Evolutionary conservation across 1,140 invertebrate genomes (phyloP).

Genomic region (Trachelipus rathkii): DNA sequence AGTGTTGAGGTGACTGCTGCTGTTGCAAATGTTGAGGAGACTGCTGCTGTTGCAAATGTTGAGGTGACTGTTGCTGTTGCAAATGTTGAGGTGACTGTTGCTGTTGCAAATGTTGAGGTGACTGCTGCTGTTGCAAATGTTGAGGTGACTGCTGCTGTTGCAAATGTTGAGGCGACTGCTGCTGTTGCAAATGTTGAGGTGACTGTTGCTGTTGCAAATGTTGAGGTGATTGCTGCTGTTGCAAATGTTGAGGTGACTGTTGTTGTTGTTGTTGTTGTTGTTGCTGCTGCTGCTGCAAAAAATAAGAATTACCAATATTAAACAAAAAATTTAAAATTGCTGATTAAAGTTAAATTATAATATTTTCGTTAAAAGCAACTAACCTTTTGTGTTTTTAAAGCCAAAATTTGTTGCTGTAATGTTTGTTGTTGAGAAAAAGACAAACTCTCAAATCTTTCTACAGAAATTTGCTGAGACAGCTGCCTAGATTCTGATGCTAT

Average conservation of each 20-base stretch:
- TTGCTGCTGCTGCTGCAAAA: constrained; percentile 16
- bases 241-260: constrained; percentile 24
- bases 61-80: constrained; percentile 38
- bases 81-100: constrained; percentile 42
- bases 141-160: constrained; percentile 26
- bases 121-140: constrained; percentile 28
- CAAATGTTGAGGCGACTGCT: background rate
- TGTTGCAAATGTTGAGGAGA: constrained; percentile 41
- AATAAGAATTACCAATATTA: no score
- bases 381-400: no score
- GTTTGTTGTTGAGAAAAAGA: no score
- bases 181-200: constrained; percentile 25
- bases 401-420: no score
- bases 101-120: no score
- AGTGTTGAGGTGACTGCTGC: constrained; percentile 41
- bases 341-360: no score
- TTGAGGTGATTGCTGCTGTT: constrained; percentile 35
- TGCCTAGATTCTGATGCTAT: background rate
- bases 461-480: background rate
- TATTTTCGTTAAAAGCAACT: no score
- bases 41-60: constrained; percentile 36
- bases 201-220: constrained; percentile 44
- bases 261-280: constrained; percentile 12
- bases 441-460: no score
- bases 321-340: no score